Percentiles rank a stretch among this genome's conserved stretches.
These are phyloP conservation scores for Theristus sp. DNA, from an alignment of 2,888 invertebrate species.

Conservation along the genomic window DNA sequence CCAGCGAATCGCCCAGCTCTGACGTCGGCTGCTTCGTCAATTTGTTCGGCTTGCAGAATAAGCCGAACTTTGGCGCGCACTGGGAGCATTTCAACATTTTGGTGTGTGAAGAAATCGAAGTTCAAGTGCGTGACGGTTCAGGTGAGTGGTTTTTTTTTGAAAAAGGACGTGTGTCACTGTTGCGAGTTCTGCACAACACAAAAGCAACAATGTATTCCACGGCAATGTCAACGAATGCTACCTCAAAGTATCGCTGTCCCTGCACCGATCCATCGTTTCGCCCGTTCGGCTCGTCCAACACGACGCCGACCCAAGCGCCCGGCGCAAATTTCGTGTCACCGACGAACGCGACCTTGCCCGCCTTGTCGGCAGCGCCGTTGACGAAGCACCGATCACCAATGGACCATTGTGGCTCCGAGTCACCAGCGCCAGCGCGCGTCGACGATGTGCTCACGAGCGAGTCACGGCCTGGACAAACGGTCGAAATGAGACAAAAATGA, in stretches of 20 bases:
- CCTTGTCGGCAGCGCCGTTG: neutral
- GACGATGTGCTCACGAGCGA: neutral
- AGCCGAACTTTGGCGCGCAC: slow-evolving; percentile 10
- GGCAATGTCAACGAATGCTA: no score
- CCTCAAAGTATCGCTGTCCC: slow-evolving; percentile 53
- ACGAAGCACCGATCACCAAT: neutral
- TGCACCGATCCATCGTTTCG: slow-evolving; percentile 90
- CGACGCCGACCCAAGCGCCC: slow-evolving; percentile 88
- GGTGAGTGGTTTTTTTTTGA: no score
- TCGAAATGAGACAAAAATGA: neutral
- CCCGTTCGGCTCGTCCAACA: slow-evolving; percentile 74
- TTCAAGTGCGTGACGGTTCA: no score
- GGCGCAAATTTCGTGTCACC: slow-evolving; percentile 39
- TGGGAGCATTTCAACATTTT: no score
- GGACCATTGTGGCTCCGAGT: neutral
- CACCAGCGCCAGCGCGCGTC: neutral
- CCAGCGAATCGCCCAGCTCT: no score
- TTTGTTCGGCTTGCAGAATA: slow-evolving; percentile 12
- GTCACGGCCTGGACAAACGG: neutral
- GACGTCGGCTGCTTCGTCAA: no score
- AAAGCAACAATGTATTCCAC: no score
- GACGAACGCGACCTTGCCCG: slow-evolving; percentile 12
- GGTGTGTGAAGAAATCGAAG: no score
- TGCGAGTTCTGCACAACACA: no score
- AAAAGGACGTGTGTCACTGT: no score